These are phyloP conservation scores for Rhysida immarginata DNA, from an alignment of 1,140 invertebrate genomes.

Conservation along the genomic window DNA sequence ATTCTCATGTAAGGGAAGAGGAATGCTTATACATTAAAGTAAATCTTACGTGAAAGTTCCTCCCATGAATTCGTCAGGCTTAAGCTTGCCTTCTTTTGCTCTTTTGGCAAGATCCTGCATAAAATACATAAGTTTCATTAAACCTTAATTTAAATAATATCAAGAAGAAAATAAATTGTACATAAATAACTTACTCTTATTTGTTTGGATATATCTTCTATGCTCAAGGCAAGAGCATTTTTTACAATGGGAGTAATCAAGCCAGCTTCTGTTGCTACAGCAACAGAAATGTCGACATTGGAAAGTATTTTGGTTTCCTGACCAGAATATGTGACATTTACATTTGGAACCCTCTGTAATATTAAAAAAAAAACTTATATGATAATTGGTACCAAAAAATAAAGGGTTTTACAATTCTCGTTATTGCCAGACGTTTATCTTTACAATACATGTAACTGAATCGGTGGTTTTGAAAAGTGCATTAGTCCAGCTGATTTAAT, in stretches of 20 bases:
- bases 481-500: no score
- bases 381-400: no score
- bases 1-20: no score
- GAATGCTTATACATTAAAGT: no score
- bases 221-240: conserved; percentile 34
- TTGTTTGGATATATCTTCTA: conserved; percentile 33
- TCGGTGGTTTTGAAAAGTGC: no score
- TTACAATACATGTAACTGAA: no score
- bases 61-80: conserved; percentile 48
- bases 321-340: conserved; percentile 43
- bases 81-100: conserved; percentile 43
- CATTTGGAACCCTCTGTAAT: conserved; percentile 35
- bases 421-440: no score
- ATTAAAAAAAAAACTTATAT: not conserved
- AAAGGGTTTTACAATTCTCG: no score
- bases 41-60: conserved; percentile 28
- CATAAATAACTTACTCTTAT: conserved; percentile 23
- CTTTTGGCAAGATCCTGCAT: conserved; percentile 35
- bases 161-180: no score
- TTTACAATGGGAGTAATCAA: conserved; percentile 51
- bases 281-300: conserved; percentile 43
- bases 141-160: not conserved
- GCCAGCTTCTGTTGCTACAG: conserved; percentile 46
- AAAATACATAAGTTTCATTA: not conserved
- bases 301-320: conserved; percentile 12